Evolutionary conservation across 64 coral and sea anemone genomes (phyloP).

Genomic region (Pocillopora damicornis): DNA sequence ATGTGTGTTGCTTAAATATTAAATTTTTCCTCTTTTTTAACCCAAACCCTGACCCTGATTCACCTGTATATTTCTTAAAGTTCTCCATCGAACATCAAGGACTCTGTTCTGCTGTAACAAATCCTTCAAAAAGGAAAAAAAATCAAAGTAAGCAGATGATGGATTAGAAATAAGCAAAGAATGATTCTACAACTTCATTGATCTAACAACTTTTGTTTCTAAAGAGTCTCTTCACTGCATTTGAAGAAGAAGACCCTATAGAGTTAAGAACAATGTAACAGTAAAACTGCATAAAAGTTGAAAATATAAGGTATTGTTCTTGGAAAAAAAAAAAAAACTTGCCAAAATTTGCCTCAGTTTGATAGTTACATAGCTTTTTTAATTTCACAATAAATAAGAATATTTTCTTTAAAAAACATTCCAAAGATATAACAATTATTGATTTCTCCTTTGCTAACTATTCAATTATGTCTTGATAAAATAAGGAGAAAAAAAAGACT

Average conservation of each 20-base stretch:
- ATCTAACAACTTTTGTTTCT: too few relatives aligned
- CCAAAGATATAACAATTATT: not conserved
- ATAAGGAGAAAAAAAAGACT: not conserved
- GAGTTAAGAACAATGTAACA: too few relatives aligned
- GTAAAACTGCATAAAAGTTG: too few relatives aligned
- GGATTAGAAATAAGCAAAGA: not conserved
- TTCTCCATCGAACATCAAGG: slow-evolving; percentile 58
- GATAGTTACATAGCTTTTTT: too few relatives aligned
- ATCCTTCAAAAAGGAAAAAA: slow-evolving; percentile 16
- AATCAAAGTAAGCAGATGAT: not conserved
- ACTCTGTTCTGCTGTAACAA: slow-evolving; percentile 54
- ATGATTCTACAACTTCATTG: too few relatives aligned
- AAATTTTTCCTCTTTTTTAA: too few relatives aligned
- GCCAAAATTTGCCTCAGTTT: too few relatives aligned
- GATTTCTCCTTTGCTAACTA: not conserved
- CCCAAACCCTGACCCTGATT: not conserved
- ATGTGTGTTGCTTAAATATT: too few relatives aligned
- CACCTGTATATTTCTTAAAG: slow-evolving; percentile 58
- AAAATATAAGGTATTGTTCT: not conserved
- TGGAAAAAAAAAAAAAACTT: too few relatives aligned
- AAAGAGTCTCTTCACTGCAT: too few relatives aligned
- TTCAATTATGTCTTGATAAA: not conserved
- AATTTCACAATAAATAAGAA: too few relatives aligned
- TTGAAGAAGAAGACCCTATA: too few relatives aligned
- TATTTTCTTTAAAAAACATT: not conserved